Conservation (phyloP, 2,797 vertebrate species). For the Poeciliopsis infans region DNA sequence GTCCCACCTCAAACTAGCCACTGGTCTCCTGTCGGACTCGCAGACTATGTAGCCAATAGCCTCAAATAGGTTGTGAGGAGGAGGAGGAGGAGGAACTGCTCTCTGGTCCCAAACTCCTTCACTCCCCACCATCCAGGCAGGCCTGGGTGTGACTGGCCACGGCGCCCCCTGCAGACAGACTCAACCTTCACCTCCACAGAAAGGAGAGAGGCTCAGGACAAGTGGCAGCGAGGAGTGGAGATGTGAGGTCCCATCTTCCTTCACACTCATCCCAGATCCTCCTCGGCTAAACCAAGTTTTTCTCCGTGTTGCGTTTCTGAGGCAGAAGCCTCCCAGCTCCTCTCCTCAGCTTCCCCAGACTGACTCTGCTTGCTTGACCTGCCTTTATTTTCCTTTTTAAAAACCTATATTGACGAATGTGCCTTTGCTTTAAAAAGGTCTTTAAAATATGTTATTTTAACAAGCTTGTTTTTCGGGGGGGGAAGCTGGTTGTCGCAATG, state of each 20-base stretch:
- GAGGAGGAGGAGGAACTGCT: constrained; percentile 76
- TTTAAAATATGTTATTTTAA: constrained; percentile 79
- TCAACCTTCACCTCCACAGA: constrained; percentile 56
- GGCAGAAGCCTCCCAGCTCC: constrained; percentile 53
- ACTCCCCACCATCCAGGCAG: constrained; percentile 87
- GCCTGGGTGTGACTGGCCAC: constrained; percentile 88
- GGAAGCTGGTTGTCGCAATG: constrained; percentile 69
- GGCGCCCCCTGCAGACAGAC: constrained; percentile 64
- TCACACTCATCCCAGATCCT: constrained; percentile 52
- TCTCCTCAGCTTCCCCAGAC: constrained; percentile 61
- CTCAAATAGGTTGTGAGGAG: constrained; percentile 62
- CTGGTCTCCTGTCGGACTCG: constrained; percentile 66
- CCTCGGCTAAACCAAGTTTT: constrained; percentile 47
- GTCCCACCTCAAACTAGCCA: constrained; percentile 66
- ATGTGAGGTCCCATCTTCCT: constrained; percentile 48
- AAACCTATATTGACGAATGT: constrained; percentile 81
- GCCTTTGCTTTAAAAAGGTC: constrained; percentile 85
- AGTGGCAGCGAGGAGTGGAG: constrained; percentile 58
- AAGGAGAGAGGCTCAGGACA: constrained; percentile 70
- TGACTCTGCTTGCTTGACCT: constrained; percentile 69
- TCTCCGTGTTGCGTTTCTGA: constrained; percentile 63
- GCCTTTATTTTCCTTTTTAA: constrained; percentile 75
- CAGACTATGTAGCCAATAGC: constrained; percentile 70
- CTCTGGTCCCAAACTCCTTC: constrained; percentile 52
- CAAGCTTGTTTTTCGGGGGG: constrained; percentile 65